These are phyloP conservation scores for Serinus canaria DNA, from an alignment of 2,113 vertebrate genomes.

Conservation along the genomic window DNA sequence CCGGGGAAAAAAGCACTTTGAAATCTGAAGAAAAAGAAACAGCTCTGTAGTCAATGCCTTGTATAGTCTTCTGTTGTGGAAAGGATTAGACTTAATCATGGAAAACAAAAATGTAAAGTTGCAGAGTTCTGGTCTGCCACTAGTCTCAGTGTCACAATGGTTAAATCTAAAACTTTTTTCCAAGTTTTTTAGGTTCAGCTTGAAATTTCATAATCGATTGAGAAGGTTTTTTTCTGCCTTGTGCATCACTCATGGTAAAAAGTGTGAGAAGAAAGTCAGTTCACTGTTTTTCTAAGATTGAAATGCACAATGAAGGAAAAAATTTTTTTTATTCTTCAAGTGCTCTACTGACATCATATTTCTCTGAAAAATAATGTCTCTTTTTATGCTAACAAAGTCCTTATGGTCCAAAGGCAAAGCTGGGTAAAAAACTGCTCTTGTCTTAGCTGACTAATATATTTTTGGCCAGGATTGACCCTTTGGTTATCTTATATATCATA, in stretches of 20 bases:
- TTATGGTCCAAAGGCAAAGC: background rate
- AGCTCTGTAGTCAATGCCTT: background rate
- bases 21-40: constrained; percentile 11
- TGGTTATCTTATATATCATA: background rate
- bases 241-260: background rate
- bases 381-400: constrained; percentile 6
- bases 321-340: background rate
- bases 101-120: background rate
- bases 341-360: background rate
- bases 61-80: background rate
- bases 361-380: background rate
- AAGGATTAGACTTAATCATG: background rate
- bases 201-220: background rate
- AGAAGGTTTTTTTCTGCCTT: background rate
- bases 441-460: background rate
- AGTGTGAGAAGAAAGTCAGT: background rate
- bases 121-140: background rate
- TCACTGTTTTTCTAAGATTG: background rate
- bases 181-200: background rate
- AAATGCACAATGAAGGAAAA: background rate
- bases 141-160: background rate
- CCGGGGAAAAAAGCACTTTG: background rate
- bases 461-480: background rate
- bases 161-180: background rate
- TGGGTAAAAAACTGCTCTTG: background rate